Evolutionary conservation across 2,113 vertebrate species (phyloP), one percentile per base, ranked within the genome.

Genomic region (Xiphophorus hellerii): DNA sequence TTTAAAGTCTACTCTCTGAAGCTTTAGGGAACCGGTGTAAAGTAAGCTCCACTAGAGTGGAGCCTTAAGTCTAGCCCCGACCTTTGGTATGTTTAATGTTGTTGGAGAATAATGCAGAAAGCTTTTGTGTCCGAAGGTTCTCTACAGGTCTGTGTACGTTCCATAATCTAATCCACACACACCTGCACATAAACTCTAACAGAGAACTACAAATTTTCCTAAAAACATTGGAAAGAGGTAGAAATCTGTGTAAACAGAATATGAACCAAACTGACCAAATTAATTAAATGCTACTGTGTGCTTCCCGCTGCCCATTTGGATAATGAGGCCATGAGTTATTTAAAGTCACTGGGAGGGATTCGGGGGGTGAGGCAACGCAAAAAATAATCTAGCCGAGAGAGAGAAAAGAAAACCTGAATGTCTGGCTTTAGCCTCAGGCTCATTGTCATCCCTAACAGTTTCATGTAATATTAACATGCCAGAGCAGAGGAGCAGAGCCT

Each of bases 311-410:
- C 48, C 48, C 69, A 83, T 93, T 87, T 92, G 79, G 88, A 91
- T 87, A 94, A 94, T 92, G 90, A 94, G 92, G 91, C 67, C 91
- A 90, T 73, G 74, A 90, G 87, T 90, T 94, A 91, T 93, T 92
- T 92, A 81, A 92, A 91, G 89, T 85, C 70, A 62, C 68, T 72
- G 74, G 74, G 69, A 84, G 77, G 39, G 69, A 75, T 80, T 58
- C 22, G 25, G 73, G 76, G 74, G 73, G 76, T 67, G 76, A 73
- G 73, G 58, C 68, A 69, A 66, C 31, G 80, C 74, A 74, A 87
- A 83, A 73, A 76, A 68, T 64, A 84, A 78, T 84, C 61, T 82
- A 69, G 70, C 58, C 62, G 35, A 29, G 28, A 37, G 71, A 66
- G 44, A 69, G 68, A 28, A 62, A 42, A 54, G 35, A 66, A 75